phyloP scores from a whole-genome alignment of 2,888 invertebrate species.

The Creontiades dilutus region DNA sequence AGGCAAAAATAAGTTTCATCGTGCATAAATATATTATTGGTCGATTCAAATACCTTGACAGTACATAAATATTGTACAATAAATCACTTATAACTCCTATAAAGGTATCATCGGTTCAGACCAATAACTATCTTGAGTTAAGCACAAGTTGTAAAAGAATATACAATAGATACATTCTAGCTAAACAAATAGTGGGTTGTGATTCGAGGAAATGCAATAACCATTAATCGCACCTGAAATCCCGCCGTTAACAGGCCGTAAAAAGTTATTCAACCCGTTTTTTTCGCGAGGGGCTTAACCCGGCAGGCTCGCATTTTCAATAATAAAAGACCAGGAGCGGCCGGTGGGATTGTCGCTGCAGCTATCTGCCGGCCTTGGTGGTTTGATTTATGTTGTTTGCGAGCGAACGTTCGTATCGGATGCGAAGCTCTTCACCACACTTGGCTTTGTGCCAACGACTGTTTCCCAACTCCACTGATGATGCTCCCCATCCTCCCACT shows the following conservation, averaged over 20 bases:
- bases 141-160: no score
- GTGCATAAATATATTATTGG: no score
- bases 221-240: not conserved
- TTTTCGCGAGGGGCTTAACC: not conserved
- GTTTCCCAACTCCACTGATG: slow-evolving; percentile 34
- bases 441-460: slow-evolving; percentile 26
- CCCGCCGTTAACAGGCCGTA: slow-evolving; percentile 3
- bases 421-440: slow-evolving; percentile 12
- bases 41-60: no score
- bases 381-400: slow-evolving; percentile 65
- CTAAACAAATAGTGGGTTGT: no score
- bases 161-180: no score
- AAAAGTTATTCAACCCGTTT: not conserved
- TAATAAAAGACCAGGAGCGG: slow-evolving; percentile 48
- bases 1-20: no score
- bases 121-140: no score
- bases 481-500: slow-evolving; percentile 8
- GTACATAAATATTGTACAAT: no score
- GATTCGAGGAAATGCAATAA: not conserved
- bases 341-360: not conserved
- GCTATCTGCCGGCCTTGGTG: slow-evolving; percentile 26
- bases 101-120: no score
- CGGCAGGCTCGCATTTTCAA: not conserved
- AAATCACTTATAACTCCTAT: no score
- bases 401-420: slow-evolving; percentile 56